phyloP scores from a whole-genome alignment of 2,113 vertebrate genomes.

The Pygathrix nemaeus region DNA sequence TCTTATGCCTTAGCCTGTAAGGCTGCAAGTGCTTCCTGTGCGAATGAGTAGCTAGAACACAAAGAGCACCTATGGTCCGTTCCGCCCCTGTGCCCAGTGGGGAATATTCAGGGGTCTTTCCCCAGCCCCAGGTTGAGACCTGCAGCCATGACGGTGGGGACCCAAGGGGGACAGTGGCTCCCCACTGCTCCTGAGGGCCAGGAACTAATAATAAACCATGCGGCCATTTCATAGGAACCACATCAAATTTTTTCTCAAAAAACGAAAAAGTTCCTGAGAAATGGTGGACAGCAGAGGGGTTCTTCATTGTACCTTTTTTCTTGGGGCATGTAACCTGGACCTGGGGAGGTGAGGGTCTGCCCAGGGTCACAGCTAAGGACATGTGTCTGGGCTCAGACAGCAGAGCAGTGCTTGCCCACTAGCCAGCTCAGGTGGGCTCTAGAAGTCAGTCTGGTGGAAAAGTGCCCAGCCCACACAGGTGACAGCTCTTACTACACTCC shows the following conservation, averaged over 20 bases:
- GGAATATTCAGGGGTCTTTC: neutral
- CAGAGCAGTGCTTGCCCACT: neutral
- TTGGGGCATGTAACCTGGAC: neutral
- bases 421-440: neutral
- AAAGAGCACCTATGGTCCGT: neutral
- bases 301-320: neutral
- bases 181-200: neutral
- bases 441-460: neutral
- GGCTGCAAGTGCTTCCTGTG: neutral
- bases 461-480: neutral
- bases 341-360: neutral
- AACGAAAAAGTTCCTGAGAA: neutral
- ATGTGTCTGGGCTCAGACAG: neutral
- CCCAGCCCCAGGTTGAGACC: neutral
- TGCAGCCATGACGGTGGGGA: neutral
- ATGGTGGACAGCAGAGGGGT: neutral
- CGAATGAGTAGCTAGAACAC: neutral
- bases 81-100: neutral
- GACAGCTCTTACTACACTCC: neutral
- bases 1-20: neutral
- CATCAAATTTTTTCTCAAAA: neutral
- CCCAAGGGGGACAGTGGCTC: neutral
- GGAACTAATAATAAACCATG: neutral
- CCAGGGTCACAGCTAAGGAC: neutral
- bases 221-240: neutral